phyloP scores from a whole-genome alignment of 2,113 vertebrate genomes.

The Heloderma charlesbogerti region DNA sequence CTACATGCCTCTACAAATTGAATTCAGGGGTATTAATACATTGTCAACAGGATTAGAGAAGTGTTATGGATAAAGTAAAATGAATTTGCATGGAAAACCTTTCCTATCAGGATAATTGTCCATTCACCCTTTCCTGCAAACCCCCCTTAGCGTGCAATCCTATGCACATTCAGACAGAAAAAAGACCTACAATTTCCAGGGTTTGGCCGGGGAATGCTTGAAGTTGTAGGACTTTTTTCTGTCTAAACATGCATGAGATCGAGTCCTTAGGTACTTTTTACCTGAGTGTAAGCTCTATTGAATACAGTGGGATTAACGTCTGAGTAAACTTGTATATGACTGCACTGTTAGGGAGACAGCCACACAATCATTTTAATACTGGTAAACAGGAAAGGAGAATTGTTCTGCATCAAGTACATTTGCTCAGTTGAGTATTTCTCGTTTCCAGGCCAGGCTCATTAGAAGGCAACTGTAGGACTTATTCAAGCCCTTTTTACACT shows the following conservation, averaged over 20 bases:
- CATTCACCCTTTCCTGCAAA: not conserved
- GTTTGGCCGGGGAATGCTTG: too few relatives aligned
- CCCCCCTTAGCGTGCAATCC: too few relatives aligned
- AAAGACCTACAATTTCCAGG: too few relatives aligned
- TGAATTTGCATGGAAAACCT: not conserved
- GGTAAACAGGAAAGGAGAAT: not conserved
- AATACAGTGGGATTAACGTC: not conserved
- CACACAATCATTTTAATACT: not conserved
- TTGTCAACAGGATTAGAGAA: slow-evolving; percentile 31
- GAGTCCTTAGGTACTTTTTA: too few relatives aligned
- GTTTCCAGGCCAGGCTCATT: slow-evolving; percentile 9
- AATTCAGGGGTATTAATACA: not conserved
- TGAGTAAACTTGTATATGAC: not conserved
- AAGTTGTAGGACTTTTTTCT: too few relatives aligned
- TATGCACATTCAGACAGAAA: too few relatives aligned
- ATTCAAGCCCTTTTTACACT: fast-evolving
- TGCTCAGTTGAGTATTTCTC: not conserved
- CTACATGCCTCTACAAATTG: not conserved
- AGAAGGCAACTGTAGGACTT: not conserved
- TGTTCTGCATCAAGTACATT: slow-evolving; percentile 13
- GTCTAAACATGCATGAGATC: too few relatives aligned
- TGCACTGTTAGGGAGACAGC: not conserved
- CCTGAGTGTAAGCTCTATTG: not conserved
- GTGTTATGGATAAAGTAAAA: fast-evolving
- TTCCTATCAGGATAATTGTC: not conserved